phyloP scores from a whole-genome alignment of 2,113 vertebrate genomes.

The Lepus americanus region DNA sequence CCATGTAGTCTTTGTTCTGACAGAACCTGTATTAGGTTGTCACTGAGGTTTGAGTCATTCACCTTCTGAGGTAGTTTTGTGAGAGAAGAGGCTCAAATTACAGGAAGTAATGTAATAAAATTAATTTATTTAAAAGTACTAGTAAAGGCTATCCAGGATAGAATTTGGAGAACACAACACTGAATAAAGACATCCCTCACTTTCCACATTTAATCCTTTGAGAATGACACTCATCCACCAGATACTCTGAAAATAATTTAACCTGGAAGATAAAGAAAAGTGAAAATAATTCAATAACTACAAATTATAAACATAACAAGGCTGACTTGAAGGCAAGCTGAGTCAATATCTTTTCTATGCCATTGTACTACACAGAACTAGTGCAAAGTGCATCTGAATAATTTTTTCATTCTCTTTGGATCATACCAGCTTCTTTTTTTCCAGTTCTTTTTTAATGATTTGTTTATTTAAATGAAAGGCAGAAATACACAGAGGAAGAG shows the following conservation, averaged over 20 bases:
- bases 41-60: background rate
- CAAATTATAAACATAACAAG: background rate
- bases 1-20: background rate
- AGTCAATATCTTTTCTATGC: background rate
- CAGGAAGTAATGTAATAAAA: background rate
- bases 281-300: background rate
- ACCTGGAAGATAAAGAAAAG: background rate
- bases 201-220: background rate
- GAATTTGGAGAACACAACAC: background rate
- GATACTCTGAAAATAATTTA: background rate
- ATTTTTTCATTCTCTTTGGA: background rate
- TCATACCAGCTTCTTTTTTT: too few relatives aligned
- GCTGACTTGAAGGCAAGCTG: background rate
- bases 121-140: background rate
- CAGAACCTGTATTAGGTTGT: background rate
- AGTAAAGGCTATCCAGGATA: background rate
- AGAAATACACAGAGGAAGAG: too few relatives aligned
- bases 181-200: constrained; percentile 19
- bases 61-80: background rate
- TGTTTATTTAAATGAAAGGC: too few relatives aligned
- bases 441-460: too few relatives aligned
- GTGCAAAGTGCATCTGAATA: background rate
- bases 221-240: background rate
- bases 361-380: background rate
- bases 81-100: background rate